Base-by-base conservation (phyloP, 2,113 vertebrate genomes). In the Gila orcuttii region DNA sequence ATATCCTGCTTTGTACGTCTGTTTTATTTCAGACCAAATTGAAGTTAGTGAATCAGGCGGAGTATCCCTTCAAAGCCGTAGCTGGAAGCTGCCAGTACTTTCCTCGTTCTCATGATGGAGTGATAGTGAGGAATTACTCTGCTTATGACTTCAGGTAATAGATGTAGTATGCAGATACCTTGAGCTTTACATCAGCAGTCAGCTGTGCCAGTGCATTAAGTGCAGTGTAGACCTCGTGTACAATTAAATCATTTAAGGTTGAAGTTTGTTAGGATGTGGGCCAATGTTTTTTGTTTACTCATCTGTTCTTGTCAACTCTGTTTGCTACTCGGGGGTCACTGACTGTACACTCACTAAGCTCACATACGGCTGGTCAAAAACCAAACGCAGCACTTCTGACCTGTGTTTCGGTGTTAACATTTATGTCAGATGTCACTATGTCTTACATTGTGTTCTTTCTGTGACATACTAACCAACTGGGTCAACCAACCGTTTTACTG, bases 31-130 rank as follows among this genome's bases (percentile, higher is more conserved):
- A 99, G 97, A 96, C 94, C 21, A 92, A 93, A 87, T 91, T 96
- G 77, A 97, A 96, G 89, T 84, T 99, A 3, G 96, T 98, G 91
- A 93, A 89, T 87, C 91, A 96, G 86, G 94, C 95, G 0, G 93
- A 96, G 45, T 98, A 99, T 79, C 75, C 94, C 11, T 99, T 97
- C 90, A 96, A 96, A 92, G 96, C 94, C 86, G 89, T 93, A 57
- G 95, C 92, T 1, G 96, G 96, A 78, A 79, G 96, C 1, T 98
- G 97, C 89, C 96, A 92, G 89, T 95, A 96, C 80, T 98, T 98
- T 91, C 86, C 92, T 57, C 69, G 0, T 45, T 94, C 95, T 28
- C 92, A 95, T 25, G 90, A 89, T 42, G 97, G 96, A 33, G 92
- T 97, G 85, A 90, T 94, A 5, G 86, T 98, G 86, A 95, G 88